A percentile compares a stretch with the other conserved stretches of the same genome.
phyloP scores from a whole-genome alignment of 2,888 invertebrate genomes.

The Polyploca ridens region DNA sequence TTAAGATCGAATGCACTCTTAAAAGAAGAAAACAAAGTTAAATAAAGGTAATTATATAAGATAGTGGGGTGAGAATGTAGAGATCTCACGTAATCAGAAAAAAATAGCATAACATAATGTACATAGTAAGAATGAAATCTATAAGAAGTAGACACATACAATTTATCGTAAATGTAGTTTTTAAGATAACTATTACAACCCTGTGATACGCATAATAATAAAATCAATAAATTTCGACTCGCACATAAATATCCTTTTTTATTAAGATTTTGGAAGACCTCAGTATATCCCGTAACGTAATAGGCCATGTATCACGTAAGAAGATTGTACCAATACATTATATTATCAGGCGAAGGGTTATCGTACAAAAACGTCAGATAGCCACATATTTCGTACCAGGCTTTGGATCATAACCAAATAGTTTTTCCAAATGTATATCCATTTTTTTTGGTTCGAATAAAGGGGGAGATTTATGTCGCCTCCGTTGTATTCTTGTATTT shows the following conservation, averaged over 20 bases:
- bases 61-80: too few relatives aligned
- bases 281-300: constrained; percentile 6
- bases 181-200: too few relatives aligned
- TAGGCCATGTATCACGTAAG: constrained; percentile 9
- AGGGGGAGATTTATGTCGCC: constrained; percentile 20
- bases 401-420: constrained; percentile 20
- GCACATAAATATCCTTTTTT: neutral
- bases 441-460: constrained; percentile 20
- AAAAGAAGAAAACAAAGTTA: too few relatives aligned
- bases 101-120: too few relatives aligned
- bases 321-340: constrained; percentile 13
- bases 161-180: too few relatives aligned
- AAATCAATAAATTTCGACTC: neutral
- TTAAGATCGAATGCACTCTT: too few relatives aligned
- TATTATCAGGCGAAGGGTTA: constrained; percentile 11
- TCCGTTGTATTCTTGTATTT: constrained; percentile 14
- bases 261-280: constrained; percentile 1
- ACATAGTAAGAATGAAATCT: too few relatives aligned
- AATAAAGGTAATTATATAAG: too few relatives aligned
- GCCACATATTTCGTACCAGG: constrained; percentile 13
- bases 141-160: too few relatives aligned
- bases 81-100: too few relatives aligned
- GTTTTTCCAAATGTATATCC: constrained; percentile 18
- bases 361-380: constrained; percentile 15
- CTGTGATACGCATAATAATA: neutral